phyloP scores from a whole-genome alignment of 2,888 invertebrate species.

The Drosophila limbata region DNA sequence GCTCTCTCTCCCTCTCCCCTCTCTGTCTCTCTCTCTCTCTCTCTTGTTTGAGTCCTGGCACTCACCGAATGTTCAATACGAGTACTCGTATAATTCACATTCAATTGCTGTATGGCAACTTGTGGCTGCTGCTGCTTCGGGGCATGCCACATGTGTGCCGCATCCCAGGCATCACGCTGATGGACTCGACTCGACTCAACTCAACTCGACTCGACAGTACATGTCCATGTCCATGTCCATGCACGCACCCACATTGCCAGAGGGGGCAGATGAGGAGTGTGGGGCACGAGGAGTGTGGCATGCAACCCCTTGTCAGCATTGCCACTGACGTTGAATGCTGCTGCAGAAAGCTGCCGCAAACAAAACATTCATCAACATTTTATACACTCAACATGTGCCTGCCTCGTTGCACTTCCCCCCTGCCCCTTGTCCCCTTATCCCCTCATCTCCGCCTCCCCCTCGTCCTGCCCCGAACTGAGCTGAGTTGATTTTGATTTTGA shows the following conservation, averaged over 20 bases:
- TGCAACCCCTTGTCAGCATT: slow-evolving; percentile 56
- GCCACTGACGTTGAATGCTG: background rate
- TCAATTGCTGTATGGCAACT: slow-evolving; percentile 64
- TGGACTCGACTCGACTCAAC: slow-evolving; percentile 36
- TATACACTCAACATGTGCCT: slow-evolving; percentile 78
- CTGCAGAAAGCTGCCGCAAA: slow-evolving; percentile 56
- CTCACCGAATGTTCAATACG: slow-evolving; percentile 58
- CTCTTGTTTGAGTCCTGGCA: slow-evolving; percentile 5
- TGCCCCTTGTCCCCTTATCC: background rate
- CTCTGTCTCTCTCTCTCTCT: background rate
- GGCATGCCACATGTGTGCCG: slow-evolving; percentile 63
- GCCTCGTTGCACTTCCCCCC: slow-evolving; percentile 6
- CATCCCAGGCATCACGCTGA: slow-evolving; percentile 52
- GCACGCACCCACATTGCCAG: slow-evolving; percentile 15
- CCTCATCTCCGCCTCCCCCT: slow-evolving; percentile 12
- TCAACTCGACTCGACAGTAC: slow-evolving; percentile 30
- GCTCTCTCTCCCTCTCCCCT: background rate
- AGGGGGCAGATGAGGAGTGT: background rate
- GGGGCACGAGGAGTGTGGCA: slow-evolving; percentile 22
- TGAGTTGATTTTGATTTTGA: slow-evolving; percentile 15
- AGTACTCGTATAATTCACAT: slow-evolving; percentile 60
- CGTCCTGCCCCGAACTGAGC: background rate
- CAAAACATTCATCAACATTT: slow-evolving; percentile 79
- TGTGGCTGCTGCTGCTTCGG: slow-evolving; percentile 21
- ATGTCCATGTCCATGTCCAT: slow-evolving; percentile 23